Evolutionary conservation across 2,797 vertebrate genomes (phyloP).

Genomic region (Calcarius lapponicus): DNA sequence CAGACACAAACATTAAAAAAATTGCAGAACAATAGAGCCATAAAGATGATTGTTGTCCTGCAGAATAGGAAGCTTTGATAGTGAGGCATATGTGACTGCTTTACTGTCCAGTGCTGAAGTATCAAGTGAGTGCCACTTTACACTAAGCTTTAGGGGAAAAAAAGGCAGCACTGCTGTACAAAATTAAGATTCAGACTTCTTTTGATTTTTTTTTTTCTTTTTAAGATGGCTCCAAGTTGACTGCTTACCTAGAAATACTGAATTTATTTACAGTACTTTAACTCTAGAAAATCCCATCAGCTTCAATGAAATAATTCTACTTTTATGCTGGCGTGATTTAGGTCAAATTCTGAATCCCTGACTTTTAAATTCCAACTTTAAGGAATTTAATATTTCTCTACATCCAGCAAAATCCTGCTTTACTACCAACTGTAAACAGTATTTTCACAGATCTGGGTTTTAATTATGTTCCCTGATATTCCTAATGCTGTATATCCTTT

Average conservation of each 20-base stretch:
- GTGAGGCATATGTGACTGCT: too few relatives aligned
- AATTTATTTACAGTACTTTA: not conserved
- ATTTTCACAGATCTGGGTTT: not conserved
- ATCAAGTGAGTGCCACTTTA: not conserved
- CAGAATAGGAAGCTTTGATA: not conserved
- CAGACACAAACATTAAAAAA: not conserved
- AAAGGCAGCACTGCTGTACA: not conserved
- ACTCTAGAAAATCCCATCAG: not conserved
- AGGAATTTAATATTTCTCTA: not conserved
- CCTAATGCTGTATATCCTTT: not conserved
- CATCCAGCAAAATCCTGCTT: not conserved
- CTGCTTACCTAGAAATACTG: not conserved
- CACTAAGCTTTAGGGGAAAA: not conserved
- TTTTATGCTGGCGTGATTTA: not conserved
- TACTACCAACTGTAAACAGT: not conserved
- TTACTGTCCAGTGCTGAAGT: not conserved
- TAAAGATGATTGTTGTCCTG: not conserved
- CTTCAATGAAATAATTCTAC: not conserved
- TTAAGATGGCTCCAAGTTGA: not conserved
- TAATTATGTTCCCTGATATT: not conserved
- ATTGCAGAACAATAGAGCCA: not conserved
- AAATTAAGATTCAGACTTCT: not conserved
- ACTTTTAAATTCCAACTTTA: not conserved
- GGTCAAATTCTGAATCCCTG: not conserved
- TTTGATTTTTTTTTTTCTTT: not conserved